phyloP scores from a whole-genome alignment of 1,140 invertebrate genomes.

The Ephestia elutella region DNA sequence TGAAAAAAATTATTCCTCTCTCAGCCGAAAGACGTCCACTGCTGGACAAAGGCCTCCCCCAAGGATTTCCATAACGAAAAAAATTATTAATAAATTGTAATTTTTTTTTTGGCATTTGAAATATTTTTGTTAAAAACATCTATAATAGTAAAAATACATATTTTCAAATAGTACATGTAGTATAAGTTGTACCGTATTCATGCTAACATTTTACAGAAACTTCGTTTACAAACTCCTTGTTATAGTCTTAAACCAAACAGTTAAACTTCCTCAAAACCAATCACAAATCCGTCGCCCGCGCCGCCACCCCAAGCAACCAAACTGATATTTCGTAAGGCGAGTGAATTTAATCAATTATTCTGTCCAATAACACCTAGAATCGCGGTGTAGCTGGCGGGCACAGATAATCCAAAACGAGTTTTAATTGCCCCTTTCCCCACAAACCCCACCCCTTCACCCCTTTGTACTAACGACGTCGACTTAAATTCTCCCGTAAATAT shows the following conservation, averaged over 20 bases:
- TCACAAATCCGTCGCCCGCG: background rate
- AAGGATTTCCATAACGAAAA: no score
- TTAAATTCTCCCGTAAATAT: background rate
- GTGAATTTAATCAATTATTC: constrained; percentile 10
- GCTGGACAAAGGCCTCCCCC: no score
- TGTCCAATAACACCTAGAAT: constrained; percentile 9
- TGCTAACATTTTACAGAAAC: no score
- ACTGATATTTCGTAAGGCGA: background rate
- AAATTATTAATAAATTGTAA: no score
- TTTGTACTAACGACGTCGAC: constrained; percentile 1
- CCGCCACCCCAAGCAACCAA: background rate
- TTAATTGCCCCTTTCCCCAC: constrained; percentile 41
- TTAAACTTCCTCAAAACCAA: background rate
- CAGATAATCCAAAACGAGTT: constrained; percentile 40
- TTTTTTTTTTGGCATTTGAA: no score
- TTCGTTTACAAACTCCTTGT: background rate
- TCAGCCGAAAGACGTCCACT: no score
- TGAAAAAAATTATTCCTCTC: no score
- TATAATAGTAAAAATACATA: no score
- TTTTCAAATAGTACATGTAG: no score
- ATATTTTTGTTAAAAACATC: no score
- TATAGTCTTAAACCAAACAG: no score
- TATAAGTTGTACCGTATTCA: no score
- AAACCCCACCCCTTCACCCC: constrained; percentile 2
- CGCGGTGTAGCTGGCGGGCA: constrained; percentile 6